Evolutionary conservation across 2,113 vertebrate genomes (phyloP), one percentile per base, ranked within the genome.

Genomic region (Tursiops truncatus): DNA sequence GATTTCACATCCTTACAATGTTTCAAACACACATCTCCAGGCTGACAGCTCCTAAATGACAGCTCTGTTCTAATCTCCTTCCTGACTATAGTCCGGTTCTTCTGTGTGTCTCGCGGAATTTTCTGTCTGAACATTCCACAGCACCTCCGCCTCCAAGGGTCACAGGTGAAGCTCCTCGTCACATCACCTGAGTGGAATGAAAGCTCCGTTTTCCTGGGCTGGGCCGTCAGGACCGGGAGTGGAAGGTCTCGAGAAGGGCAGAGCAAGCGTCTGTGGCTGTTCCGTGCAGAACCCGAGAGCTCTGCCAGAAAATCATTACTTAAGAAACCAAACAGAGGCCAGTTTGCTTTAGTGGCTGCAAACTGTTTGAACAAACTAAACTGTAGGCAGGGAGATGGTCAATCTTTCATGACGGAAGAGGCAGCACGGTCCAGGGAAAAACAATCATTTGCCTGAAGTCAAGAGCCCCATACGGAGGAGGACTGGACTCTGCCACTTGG

Each of bases 151-250:
- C 25, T 41, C 79, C n/a, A 25, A 76, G n/a, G 53, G 83, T 47
- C 62, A 47, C 5, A 33, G 81, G 94, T 14, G 76, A 41, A 23
- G 12, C 23, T 18, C 23, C 21, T 79, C 9, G 21, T 26, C 11
- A 0, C 0, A 2, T 8, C 36, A 0, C 65, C 8, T n/a, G 60
- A 44, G 33, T 38, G 44, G 36, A 20, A 67, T 0, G 31, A 70
- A 70, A 65, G 65, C 58, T 58, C 1, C 1, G 21, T 56, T 38
- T 76, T 56, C 73, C 60, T 14, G 89, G 31, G 28, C 41, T 33
- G 63, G 28, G n/a, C n/a, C 25, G 0, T 62, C 20, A 47, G 58
- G 76, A 33, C 47, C 38, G 10, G 23, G 8, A 44, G 18, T 63
- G 0, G 5, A 36, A 65, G 50, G 33, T 18, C 53, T 31, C 0